Conservation (phyloP, 2,888 invertebrate genomes). For the Leptarthrus brevirostris region DNA sequence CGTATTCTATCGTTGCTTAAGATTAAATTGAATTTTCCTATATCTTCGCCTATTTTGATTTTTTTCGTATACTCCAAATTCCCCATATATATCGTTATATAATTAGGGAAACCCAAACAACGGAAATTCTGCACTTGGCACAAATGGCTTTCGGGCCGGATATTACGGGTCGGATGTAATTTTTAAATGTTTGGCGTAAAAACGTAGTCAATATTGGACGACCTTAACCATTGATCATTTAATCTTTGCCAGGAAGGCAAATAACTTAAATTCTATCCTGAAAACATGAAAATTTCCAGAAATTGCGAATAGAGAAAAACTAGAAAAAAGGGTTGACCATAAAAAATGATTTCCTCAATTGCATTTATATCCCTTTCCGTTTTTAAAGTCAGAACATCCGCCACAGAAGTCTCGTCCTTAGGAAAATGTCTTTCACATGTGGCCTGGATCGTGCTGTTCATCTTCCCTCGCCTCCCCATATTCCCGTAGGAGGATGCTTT, state of each 20-base stretch:
- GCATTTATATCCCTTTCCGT: slow-evolving; percentile 64
- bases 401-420: slow-evolving; percentile 49
- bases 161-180: background rate
- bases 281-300: slow-evolving; percentile 31
- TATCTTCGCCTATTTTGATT: background rate
- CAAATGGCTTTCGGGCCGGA: background rate
- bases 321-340: slow-evolving; percentile 36
- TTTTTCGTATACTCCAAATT: too few species aligned
- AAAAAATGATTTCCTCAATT: slow-evolving; percentile 66
- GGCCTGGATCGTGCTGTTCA: background rate
- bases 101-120: too few species aligned
- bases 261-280: slow-evolving; percentile 34
- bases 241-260: slow-evolving; percentile 17
- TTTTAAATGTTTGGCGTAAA: background rate
- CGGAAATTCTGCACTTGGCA: background rate
- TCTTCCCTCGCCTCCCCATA: background rate
- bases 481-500: slow-evolving; percentile 5
- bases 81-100: too few species aligned
- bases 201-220: slow-evolving; percentile 26
- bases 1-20: background rate
- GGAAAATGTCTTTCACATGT: slow-evolving; percentile 44
- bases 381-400: slow-evolving; percentile 63
- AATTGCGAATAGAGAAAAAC: background rate
- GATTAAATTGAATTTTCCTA: background rate
- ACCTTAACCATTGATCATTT: slow-evolving; percentile 8